A percentile compares a stretch with the other conserved stretches of the same genome.
Conservation (phyloP, 2,888 invertebrate genomes). For the Troides helena region DNA sequence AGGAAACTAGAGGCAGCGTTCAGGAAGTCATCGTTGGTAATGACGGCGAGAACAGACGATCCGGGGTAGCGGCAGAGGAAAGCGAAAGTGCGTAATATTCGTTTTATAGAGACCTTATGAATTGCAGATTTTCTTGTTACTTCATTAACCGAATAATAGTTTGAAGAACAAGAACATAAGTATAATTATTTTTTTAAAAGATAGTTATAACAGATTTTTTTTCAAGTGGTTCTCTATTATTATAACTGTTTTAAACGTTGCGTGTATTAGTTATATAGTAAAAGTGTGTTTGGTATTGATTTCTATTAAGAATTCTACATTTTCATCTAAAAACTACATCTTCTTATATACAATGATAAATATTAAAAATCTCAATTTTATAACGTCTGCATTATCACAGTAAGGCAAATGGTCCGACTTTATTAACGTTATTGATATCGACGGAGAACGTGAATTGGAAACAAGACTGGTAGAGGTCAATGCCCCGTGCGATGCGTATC, state of each 20-base stretch:
- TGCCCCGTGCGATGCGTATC: conserved; percentile 34
- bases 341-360: not conserved
- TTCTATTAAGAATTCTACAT: not conserved
- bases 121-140: conserved; percentile 17
- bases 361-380: not conserved
- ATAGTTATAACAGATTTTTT: not conserved
- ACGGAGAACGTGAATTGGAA: conserved; percentile 23
- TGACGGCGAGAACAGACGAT: conserved; percentile 17
- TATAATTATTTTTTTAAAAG: not conserved
- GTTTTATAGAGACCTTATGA: conserved; percentile 15
- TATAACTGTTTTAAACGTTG: not conserved
- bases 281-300: too few relatives aligned
- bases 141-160: conserved; percentile 10
- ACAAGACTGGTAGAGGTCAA: conserved; percentile 37
- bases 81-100: conserved; percentile 17
- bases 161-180: not conserved
- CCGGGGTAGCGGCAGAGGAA: conserved; percentile 2
- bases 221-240: too few relatives aligned
- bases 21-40: conserved; percentile 25
- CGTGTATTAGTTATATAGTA: not conserved
- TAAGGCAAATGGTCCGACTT: conserved; percentile 10
- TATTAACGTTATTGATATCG: conserved; percentile 21
- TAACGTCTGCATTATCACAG: conserved; percentile 7
- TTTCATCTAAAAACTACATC: not conserved
- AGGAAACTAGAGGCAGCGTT: conserved; percentile 12